These are phyloP conservation scores for Drosophila bocki DNA, from an alignment of 1,140 invertebrate species.

Conservation along the genomic window DNA sequence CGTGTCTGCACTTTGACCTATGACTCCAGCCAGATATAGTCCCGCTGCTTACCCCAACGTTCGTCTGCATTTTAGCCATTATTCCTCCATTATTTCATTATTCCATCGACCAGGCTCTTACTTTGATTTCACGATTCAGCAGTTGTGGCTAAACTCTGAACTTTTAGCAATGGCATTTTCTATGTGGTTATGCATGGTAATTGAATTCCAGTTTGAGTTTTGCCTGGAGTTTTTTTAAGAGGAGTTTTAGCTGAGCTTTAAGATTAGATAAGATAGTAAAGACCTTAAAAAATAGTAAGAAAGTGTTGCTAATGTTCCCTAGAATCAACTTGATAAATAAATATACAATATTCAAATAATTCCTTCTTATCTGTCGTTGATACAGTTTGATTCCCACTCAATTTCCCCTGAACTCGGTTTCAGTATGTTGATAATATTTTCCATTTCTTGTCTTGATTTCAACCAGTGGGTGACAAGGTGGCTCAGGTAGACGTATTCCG, in stretches of 20 bases:
- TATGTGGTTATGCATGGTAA: slow-evolving; percentile 53
- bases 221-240: background rate
- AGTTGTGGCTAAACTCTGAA: slow-evolving; percentile 49
- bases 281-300: background rate
- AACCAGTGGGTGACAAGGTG: slow-evolving; percentile 26
- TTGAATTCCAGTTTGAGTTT: slow-evolving; percentile 56
- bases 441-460: background rate
- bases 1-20: slow-evolving; percentile 72
- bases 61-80: slow-evolving; percentile 47
- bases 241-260: background rate
- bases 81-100: slow-evolving; percentile 31
- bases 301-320: background rate
- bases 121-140: slow-evolving; percentile 47
- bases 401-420: background rate
- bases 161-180: slow-evolving; percentile 46
- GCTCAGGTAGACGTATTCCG: slow-evolving; percentile 15
- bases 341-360: background rate
- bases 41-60: background rate
- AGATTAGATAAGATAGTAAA: background rate
- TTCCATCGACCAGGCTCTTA: slow-evolving; percentile 52
- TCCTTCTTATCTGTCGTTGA: background rate
- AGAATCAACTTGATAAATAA: background rate
- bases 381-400: background rate
- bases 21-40: slow-evolving; percentile 18
- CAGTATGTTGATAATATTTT: slow-evolving; percentile 1